Base-by-base conservation (phyloP, 2,797 vertebrate genomes). In the Crypturellus tataupa region DNA sequence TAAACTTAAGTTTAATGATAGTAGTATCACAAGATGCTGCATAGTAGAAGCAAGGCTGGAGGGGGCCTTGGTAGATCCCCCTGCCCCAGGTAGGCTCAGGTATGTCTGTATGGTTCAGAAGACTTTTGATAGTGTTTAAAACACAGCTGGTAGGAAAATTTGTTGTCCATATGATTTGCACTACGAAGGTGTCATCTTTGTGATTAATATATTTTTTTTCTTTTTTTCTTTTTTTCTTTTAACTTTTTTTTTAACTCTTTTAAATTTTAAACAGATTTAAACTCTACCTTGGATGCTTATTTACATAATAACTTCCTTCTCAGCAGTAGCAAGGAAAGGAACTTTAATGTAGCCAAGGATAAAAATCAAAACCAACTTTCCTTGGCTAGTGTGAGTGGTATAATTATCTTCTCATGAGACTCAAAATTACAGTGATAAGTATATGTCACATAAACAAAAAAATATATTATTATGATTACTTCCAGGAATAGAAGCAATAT, bases 231-330 rank as follows among this genome's bases (percentile, higher is more conserved):
- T 46, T 95, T 85, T 55, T 80, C 85, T 55, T 85, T 24, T 69
- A n/a, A 4, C 92, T 93, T 60, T 42, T 42, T 40, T 73, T 56
- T 76, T 94, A 37, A 37, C 7, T 7, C 92, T 93, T 56, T 42
- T 42, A 96, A 93, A 80, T 89, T 93, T 37, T 37, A 37, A 37
- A 37, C 87, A 94, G 23, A 70, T 95, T 89, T 87, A 95, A 94
- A 87, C 87, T 91, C 55, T 84, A 9, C 24, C 39, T 87, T 0
- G 0, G 46, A 80, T 96, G 23, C 59, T 80, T 89, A 90, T 90
- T 95, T 92, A 80, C 23, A 21, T 86, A 84, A 81, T 39, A 20
- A 3, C 44, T 92, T 82, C 42, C 86, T 90, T 94, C 42, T 39
- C 63, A 80, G 13, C 35, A 78, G 51, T 83, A 67, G 80, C 56